Evolutionary conservation across 2,113 vertebrate genomes (phyloP), one percentile per base, ranked within the genome.

Genomic region (Stigmatopora nigra): DNA sequence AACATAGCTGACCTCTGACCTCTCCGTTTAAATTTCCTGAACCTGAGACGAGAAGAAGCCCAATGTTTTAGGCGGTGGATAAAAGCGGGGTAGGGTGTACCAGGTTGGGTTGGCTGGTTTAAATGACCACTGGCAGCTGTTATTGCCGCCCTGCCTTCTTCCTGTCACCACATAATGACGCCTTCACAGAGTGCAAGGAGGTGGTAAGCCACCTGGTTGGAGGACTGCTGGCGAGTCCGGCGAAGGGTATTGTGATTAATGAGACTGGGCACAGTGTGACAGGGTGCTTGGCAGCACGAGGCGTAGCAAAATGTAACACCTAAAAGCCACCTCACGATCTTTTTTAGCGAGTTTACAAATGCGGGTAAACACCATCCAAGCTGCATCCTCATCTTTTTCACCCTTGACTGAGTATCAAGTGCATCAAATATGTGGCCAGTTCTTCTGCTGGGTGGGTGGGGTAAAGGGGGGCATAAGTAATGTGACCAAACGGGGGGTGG

Each of bases 1-100:
- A 73, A 87, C 81, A 71, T 71, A 80, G 84, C 16, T 89, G 88
- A 91, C 87, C 80, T 92, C 78, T 88, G 66, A 55, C 87, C 75
- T 65, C 65, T 56, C 76, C 84, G 86, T 88, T 82, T 76, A 88
- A 90, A 91, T 90, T 78, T 76, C 80, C 67, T 69, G 81, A 84
- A 88, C 84, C 80, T 45, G 14, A 77, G 73, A 69, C 20, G 51
- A 70, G 61, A 65, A 51, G 46, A 76, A 77, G 68, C 70, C 73
- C 74, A 73, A 72, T 70, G 63, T 22, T 61, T 62, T 62, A 31
- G 55, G 64, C 63, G 48, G 76, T 61, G 71, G 65, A 51, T 63
- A 58, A 61, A 68, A 52, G n/a, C n/a, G 70, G 55, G 20, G 64
- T 78, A 67, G 53, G 22, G 14, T 2, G 14, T 15, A 1, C 1